Evolutionary conservation across 2,888 invertebrate genomes (phyloP).

Genomic region (Tinea trinotella): DNA sequence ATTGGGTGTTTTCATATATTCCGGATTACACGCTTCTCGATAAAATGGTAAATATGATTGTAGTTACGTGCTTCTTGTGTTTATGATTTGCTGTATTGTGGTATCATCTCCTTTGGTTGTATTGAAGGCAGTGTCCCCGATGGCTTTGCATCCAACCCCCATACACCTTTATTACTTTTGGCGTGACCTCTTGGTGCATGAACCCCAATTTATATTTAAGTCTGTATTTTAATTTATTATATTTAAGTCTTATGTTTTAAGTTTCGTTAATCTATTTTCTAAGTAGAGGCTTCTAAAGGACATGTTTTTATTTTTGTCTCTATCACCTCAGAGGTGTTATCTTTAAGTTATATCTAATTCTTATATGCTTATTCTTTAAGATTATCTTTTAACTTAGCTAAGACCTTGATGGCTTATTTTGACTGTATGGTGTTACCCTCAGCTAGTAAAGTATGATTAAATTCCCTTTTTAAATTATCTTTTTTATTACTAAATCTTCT

Average conservation of each 20-base stretch:
- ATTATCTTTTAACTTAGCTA: not conserved
- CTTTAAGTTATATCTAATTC: not conserved
- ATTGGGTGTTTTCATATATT: constrained; percentile 18
- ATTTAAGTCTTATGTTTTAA: not conserved
- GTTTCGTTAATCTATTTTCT: constrained; percentile 2
- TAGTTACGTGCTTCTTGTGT: constrained; percentile 41
- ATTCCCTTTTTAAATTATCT: not conserved
- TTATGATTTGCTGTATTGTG: constrained; percentile 43
- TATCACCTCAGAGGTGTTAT: no score
- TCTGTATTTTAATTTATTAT: constrained; percentile 25
- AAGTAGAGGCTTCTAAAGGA: constrained; percentile 5
- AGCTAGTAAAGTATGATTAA: not conserved
- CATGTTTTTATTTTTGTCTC: not conserved
- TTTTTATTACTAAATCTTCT: not conserved
- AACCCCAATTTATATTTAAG: constrained; percentile 46
- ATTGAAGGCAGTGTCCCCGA: constrained; percentile 73
- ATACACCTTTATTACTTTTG: constrained; percentile 54
- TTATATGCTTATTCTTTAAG: constrained; percentile 9
- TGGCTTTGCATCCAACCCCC: constrained; percentile 68
- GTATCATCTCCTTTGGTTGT: constrained; percentile 65
- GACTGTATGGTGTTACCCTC: not conserved
- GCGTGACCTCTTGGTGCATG: constrained; percentile 74
- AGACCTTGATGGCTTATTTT: constrained; percentile 6
- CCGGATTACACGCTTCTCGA: constrained; percentile 18
- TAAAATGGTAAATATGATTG: constrained; percentile 24